Conservation (phyloP, 1,140 invertebrate genomes). For the Carposina sasakii region DNA sequence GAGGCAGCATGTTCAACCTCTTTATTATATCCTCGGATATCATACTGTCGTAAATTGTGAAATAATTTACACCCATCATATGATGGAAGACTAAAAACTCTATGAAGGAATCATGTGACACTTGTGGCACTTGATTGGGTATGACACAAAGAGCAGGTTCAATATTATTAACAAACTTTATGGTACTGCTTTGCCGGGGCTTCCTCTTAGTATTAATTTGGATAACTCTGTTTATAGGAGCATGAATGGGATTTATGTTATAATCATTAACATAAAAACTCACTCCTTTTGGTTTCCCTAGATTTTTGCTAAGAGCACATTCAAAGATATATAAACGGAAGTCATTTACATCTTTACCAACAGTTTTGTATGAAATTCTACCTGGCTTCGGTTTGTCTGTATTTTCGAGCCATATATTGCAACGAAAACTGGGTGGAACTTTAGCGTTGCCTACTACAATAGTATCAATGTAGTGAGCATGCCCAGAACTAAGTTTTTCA, state of each 20-base stretch:
- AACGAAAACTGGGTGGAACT: slow-evolving; percentile 61
- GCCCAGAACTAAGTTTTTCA: slow-evolving; percentile 39
- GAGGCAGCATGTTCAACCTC: slow-evolving; percentile 68
- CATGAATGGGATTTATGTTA: slow-evolving; percentile 65
- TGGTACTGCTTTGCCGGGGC: slow-evolving; percentile 37
- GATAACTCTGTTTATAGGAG: slow-evolving; percentile 67
- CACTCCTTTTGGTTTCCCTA: slow-evolving; percentile 69
- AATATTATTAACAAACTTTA: slow-evolving; percentile 66
- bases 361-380: slow-evolving; percentile 62
- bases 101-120: slow-evolving; percentile 68
- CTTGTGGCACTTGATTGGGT: slow-evolving; percentile 63
- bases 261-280: slow-evolving; percentile 70
- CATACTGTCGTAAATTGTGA: slow-evolving; percentile 73
- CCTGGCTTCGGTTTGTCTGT: slow-evolving; percentile 67
- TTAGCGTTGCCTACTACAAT: slow-evolving; percentile 67
- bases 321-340: slow-evolving; percentile 66
- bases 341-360: slow-evolving; percentile 45
- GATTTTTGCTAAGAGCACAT: slow-evolving; percentile 58
- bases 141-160: slow-evolving; percentile 72
- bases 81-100: slow-evolving; percentile 75
- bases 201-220: slow-evolving; percentile 58
- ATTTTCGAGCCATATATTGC: slow-evolving; percentile 74
- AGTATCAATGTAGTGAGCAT: slow-evolving; percentile 60
- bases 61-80: slow-evolving; percentile 72
- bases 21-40: slow-evolving; percentile 72